Evolutionary conservation across 2,113 vertebrate genomes (phyloP).

Genomic region (Piaya cayana): DNA sequence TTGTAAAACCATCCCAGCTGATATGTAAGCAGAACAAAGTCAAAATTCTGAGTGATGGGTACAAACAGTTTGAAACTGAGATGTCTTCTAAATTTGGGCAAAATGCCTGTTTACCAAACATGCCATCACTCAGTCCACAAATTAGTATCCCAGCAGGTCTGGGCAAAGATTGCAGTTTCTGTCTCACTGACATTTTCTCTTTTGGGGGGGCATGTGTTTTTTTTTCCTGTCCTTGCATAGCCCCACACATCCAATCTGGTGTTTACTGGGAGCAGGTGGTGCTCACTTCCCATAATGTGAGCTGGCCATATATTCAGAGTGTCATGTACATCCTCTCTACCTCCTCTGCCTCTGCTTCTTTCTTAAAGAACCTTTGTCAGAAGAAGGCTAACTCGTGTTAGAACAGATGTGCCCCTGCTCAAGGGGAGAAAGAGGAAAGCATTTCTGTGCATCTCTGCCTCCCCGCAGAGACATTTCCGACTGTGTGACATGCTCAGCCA

Average conservation of each 20-base stretch:
- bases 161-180: neutral
- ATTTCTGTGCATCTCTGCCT: neutral
- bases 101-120: neutral
- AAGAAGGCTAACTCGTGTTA: neutral
- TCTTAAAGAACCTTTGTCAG: constrained; percentile 13
- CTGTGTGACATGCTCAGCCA: neutral
- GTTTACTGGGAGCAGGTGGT: constrained; percentile 52
- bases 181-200: neutral
- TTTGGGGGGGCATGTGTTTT: neutral
- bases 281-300: neutral
- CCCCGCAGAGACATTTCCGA: neutral
- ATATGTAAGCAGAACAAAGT: neutral
- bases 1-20: neutral
- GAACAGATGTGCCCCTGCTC: constrained; percentile 9
- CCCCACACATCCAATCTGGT: constrained; percentile 57
- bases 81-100: neutral
- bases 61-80: constrained; percentile 8
- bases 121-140: neutral
- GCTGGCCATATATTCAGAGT: neutral
- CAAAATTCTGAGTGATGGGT: neutral
- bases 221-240: neutral
- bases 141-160: neutral
- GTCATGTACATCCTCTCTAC: accelerated
- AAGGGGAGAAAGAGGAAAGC: constrained; percentile 10
- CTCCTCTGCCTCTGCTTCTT: neutral